Base-by-base conservation (phyloP, 1,140 invertebrate genomes). In the Diuraphis noxia region DNA sequence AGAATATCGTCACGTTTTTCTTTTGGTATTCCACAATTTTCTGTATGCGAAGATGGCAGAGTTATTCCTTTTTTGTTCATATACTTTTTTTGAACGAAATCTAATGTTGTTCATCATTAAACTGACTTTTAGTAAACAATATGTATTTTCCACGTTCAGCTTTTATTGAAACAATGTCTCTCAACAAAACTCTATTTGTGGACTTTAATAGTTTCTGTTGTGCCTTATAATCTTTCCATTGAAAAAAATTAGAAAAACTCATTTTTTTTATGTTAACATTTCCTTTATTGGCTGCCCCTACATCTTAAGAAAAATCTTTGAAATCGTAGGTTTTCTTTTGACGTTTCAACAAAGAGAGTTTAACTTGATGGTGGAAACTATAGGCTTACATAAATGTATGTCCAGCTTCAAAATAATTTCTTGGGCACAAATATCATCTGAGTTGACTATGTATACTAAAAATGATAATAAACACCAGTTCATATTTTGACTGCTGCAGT, bases 361-460 rank as follows among this genome's bases (percentile, higher is more conserved):
- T 82, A 2, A 84, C 82, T 49, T 72, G 81, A 36, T 87, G 85
- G 36, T 87, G 43, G 10, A 52, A 52, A 25, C n/a, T 36, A 63
- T 88, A 10, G 1, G 43, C 86, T 23, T 13, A 82, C 93, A 93
- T 93, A 91, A 93, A 93, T 30, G 93, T 93, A 63, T 93, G 92
- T 3, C 92, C 92, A 2, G 93, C 91, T 79, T 93, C 92, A 93
- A 93, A 92, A 88, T 81, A 38, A 92, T 92, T 88, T 88, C 46
- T 30, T 82, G 9, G 3, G 81, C 81, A 41, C 25, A 82, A 30
- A 41, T 82, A 40, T 82, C 25, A 30, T 17, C n/a, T 25, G 40
- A 41, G 1, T 41, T 41, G 2, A 82, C 3, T 82, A 82, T 41
- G 8, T 40, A 36, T 84, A 82, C 6, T 30, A 82, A 41, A 34